Conservation (phyloP, 2,888 invertebrate genomes). For the Phyto melanocephala region DNA sequence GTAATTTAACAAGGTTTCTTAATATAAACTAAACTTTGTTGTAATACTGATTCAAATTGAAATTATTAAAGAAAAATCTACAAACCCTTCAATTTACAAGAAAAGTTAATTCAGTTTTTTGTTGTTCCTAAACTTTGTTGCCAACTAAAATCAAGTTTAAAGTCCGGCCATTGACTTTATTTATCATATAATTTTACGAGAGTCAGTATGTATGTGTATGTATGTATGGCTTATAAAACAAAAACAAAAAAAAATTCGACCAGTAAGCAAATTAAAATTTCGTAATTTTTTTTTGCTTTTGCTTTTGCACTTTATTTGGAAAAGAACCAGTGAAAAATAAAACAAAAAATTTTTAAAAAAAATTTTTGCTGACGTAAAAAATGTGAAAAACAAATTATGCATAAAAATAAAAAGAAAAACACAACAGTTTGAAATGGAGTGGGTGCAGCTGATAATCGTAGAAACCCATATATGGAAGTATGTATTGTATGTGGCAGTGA, state of each 20-base stretch:
- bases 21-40: no score
- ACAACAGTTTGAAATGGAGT: constrained; percentile 12
- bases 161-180: constrained; percentile 56
- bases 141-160: constrained; percentile 51
- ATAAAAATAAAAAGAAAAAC: background rate
- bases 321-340: constrained; percentile 21
- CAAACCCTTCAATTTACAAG: no score
- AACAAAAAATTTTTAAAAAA: background rate
- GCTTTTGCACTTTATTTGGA: background rate
- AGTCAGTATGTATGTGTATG: background rate
- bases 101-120: no score
- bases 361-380: constrained; percentile 7
- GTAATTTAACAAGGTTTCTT: no score
- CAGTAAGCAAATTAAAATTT: constrained; percentile 39
- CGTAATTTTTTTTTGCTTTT: constrained; percentile 17
- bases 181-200: background rate
- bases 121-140: background rate
- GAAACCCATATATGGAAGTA: background rate
- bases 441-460: constrained; percentile 38
- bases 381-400: background rate
- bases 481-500: background rate
- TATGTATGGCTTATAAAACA: background rate
- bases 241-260: background rate
- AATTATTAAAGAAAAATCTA: no score
- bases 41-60: no score